A percentile compares a stretch with the other conserved stretches of the same genome.
Conservation (phyloP, 1,140 invertebrate species). For the Sitobion miscanthi region DNA sequence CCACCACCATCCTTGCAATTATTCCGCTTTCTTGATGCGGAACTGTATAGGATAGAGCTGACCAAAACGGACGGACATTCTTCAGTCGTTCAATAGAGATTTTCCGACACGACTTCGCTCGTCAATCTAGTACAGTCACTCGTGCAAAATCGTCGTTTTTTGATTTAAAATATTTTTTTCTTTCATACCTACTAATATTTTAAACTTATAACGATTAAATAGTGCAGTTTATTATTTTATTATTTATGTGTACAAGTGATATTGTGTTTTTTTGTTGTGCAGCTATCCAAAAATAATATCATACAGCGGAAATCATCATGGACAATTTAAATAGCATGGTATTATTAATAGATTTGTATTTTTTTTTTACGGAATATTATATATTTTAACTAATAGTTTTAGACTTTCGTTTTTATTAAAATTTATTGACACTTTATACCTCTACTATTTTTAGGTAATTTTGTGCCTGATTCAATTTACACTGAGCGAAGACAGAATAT, state of each 20-base stretch:
- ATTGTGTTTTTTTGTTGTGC: neutral
- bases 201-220: conserved; percentile 19
- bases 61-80: conserved; percentile 48
- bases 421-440: neutral
- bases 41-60: conserved; percentile 45
- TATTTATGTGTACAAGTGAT: neutral
- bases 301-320: neutral
- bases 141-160: neutral
- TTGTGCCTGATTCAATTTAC: neutral
- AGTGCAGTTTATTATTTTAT: neutral
- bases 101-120: conserved; percentile 46
- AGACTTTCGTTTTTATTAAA: neutral
- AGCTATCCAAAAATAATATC: neutral
- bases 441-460: conserved; percentile 13
- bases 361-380: neutral
- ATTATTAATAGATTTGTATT: neutral
- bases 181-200: neutral
- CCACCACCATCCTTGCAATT: conserved; percentile 49
- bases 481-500: conserved; percentile 25
- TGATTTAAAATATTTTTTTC: neutral
- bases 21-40: conserved; percentile 56
- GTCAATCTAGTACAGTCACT: conserved; percentile 19
- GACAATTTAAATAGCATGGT: neutral
- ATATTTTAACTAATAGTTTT: neutral
- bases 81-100: conserved; percentile 45